Percentiles rank a stretch among this genome's conserved stretches.
Conservation (phyloP, 53 echinoderm and acorn worm genomes). For the Paracentrotus lividus region DNA sequence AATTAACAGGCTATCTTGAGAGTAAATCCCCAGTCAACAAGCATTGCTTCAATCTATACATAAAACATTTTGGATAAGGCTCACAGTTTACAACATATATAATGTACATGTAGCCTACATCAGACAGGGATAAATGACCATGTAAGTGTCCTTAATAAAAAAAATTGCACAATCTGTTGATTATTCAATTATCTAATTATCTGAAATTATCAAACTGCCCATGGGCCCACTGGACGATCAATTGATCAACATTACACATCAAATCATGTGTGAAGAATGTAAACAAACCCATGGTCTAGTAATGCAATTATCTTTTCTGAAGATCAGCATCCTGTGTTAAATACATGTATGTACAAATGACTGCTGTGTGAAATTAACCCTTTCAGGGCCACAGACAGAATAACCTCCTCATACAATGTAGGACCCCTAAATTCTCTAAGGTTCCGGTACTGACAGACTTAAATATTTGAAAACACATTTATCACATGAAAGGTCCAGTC, state of each 20-base stretch:
- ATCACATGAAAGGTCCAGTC: conserved; percentile 16
- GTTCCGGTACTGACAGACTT: background rate
- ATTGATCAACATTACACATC: background rate
- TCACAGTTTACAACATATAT: no score
- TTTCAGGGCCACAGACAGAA: background rate
- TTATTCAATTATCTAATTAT: no score
- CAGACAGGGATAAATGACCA: no score
- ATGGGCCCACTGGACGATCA: background rate
- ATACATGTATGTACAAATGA: background rate
- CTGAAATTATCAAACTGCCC: background rate
- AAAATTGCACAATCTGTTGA: no score
- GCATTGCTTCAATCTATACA: no score
- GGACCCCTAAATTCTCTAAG: background rate
- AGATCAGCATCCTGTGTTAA: background rate
- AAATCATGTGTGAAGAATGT: background rate
- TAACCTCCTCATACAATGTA: no score
- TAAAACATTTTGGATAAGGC: no score
- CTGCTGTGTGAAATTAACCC: background rate
- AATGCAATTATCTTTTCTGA: background rate
- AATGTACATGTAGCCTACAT: no score
- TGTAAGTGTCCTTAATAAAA: no score
- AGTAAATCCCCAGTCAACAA: no score
- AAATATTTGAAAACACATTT: conserved; percentile 1
- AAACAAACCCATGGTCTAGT: background rate
- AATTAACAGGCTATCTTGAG: no score